Conservation (phyloP, 2,113 vertebrate genomes). For the Varanus salvator region DNA sequence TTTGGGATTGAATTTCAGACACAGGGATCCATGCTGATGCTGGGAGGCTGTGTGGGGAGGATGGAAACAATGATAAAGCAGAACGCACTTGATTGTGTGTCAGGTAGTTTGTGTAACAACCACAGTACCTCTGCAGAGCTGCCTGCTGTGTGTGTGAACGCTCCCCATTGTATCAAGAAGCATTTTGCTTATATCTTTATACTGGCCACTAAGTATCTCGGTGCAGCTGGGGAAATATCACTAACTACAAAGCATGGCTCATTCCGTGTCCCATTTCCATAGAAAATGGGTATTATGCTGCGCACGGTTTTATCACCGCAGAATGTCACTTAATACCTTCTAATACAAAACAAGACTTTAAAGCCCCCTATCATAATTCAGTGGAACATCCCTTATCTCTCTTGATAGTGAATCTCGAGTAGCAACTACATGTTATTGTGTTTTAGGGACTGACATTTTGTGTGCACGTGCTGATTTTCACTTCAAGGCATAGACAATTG, state of each 20-base stretch:
- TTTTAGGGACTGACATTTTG: constrained; percentile 67
- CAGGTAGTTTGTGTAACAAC: no score
- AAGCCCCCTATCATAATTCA: constrained; percentile 68
- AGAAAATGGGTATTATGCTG: constrained; percentile 43
- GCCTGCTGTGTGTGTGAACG: no score
- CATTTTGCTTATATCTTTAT: not conserved
- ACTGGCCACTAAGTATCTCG: constrained; percentile 24
- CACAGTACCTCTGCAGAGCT: no score
- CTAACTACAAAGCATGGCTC: constrained; percentile 26
- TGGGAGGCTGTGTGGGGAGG: no score
- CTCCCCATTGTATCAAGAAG: not conserved
- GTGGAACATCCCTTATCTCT: constrained; percentile 67
- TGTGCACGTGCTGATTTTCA: constrained; percentile 67
- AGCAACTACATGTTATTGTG: constrained; percentile 71
- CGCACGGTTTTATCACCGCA: constrained; percentile 64
- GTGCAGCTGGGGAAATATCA: constrained; percentile 21
- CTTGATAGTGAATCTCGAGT: constrained; percentile 71
- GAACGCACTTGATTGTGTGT: no score
- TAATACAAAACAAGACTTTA: constrained; percentile 70
- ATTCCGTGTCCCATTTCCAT: constrained; percentile 42
- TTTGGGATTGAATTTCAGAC: no score
- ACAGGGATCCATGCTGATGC: no score
- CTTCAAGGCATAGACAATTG: constrained; percentile 64
- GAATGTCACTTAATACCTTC: constrained; percentile 65
- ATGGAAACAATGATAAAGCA: no score